phyloP scores from a whole-genome alignment of 2,797 vertebrate species.

The Centropyge bicolor region DNA sequence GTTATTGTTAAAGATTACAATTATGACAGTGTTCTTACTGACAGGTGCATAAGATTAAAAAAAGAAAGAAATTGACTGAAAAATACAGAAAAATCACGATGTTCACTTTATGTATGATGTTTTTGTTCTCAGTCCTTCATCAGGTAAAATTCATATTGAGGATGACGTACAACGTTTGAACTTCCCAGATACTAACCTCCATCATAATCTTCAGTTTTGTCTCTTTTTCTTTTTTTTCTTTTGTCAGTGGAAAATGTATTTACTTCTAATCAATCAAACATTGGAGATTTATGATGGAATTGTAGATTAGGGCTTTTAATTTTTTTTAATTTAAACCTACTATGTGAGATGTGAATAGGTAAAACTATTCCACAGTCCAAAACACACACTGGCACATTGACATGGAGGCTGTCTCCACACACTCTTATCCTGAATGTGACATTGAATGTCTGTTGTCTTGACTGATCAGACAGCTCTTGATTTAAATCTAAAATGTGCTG shows the following conservation, averaged over 20 bases:
- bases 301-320: too few relatives aligned
- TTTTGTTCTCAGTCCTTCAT: too few relatives aligned
- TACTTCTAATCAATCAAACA: neutral
- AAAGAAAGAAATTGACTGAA: neutral
- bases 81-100: too few relatives aligned
- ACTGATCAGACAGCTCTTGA: too few relatives aligned
- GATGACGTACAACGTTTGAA: neutral
- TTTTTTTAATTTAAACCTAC: neutral
- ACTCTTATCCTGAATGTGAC: too few relatives aligned
- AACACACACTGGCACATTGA: too few relatives aligned
- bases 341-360: neutral
- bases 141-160: too few relatives aligned
- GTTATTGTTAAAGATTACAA: neutral
- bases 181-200: neutral
- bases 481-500: too few relatives aligned
- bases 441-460: too few relatives aligned
- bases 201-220: neutral
- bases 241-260: neutral
- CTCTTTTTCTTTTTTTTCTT: too few relatives aligned
- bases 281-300: neutral
- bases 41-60: neutral
- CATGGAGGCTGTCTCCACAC: neutral
- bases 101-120: too few relatives aligned
- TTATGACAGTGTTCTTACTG: neutral
- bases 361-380: too few relatives aligned